Conservation (phyloP, 2,797 vertebrate genomes). For the Scleropages formosus region DNA sequence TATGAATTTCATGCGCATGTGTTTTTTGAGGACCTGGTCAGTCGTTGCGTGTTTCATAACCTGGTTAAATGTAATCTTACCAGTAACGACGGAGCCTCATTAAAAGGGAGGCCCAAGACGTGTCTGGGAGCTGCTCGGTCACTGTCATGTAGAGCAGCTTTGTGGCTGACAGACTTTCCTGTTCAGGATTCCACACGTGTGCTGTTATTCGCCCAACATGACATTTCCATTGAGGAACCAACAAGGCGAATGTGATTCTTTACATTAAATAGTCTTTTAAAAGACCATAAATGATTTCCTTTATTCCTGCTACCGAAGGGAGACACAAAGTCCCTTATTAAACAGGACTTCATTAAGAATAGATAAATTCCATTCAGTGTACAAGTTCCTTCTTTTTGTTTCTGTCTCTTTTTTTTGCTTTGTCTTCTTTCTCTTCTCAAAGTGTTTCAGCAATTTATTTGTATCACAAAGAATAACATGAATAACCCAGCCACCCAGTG, state of each 20-base stretch:
- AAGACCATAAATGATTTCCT: slow-evolving; percentile 40
- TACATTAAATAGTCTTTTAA: slow-evolving; percentile 45
- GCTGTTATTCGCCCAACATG: slow-evolving; percentile 29
- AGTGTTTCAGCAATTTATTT: slow-evolving; percentile 47
- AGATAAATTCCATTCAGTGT: slow-evolving; percentile 34
- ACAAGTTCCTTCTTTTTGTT: slow-evolving; percentile 16
- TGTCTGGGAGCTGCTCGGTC: not conserved
- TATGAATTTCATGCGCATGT: not conserved
- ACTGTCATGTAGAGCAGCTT: not conserved
- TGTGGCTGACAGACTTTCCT: slow-evolving; percentile 2
- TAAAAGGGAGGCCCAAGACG: not conserved
- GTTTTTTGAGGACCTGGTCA: not conserved
- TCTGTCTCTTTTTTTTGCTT: slow-evolving; percentile 35
- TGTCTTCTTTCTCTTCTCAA: slow-evolving; percentile 36
- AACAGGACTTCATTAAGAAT: slow-evolving; percentile 35
- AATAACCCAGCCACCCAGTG: slow-evolving; percentile 27
- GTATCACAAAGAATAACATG: slow-evolving; percentile 32
- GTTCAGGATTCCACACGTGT: slow-evolving; percentile 11
- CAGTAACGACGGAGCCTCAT: not conserved
- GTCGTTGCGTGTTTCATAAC: not conserved
- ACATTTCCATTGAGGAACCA: slow-evolving; percentile 38
- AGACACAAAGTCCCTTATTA: slow-evolving; percentile 34
- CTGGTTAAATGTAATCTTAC: not conserved
- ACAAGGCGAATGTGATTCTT: slow-evolving; percentile 35
- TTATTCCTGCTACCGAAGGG: slow-evolving; percentile 36